Evolutionary conservation across 64 coral and sea anemone species (phyloP).

Genomic region (Dendronephthya gigantea): DNA sequence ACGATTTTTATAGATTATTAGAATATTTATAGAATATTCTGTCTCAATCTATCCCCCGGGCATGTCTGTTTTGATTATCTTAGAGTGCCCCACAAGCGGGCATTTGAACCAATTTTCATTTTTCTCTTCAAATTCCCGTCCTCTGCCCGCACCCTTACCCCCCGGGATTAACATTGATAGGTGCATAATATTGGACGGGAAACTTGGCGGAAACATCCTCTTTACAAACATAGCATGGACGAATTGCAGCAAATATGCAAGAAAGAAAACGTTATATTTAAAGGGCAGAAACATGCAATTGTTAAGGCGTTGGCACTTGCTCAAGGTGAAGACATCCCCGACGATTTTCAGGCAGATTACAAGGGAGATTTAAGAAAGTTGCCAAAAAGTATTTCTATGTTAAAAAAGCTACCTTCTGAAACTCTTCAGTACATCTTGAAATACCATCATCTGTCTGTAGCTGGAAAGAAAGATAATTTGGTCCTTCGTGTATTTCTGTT

Average conservation of each 20-base stretch:
- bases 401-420: slow-evolving; percentile 18
- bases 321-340: slow-evolving; percentile 13
- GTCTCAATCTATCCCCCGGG: no score
- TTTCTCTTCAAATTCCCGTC: neutral
- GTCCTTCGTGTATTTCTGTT: neutral
- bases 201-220: slow-evolving; percentile 38
- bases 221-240: slow-evolving; percentile 26
- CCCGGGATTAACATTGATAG: neutral
- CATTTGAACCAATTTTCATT: no score
- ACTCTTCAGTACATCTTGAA: slow-evolving; percentile 39
- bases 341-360: neutral
- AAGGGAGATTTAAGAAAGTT: neutral
- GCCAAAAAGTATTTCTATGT: slow-evolving; percentile 13
- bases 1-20: no score
- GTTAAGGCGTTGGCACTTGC: slow-evolving; percentile 23
- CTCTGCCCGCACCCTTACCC: neutral
- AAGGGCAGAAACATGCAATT: slow-evolving; percentile 23
- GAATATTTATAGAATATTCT: no score
- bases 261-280: neutral
- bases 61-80: no score
- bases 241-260: slow-evolving; percentile 39
- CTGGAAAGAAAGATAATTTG: slow-evolving; percentile 34
- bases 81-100: no score
- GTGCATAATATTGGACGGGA: slow-evolving; percentile 25
- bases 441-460: neutral